phyloP scores from a whole-genome alignment of 2,888 invertebrate genomes.

The Thymelicus lineola region DNA sequence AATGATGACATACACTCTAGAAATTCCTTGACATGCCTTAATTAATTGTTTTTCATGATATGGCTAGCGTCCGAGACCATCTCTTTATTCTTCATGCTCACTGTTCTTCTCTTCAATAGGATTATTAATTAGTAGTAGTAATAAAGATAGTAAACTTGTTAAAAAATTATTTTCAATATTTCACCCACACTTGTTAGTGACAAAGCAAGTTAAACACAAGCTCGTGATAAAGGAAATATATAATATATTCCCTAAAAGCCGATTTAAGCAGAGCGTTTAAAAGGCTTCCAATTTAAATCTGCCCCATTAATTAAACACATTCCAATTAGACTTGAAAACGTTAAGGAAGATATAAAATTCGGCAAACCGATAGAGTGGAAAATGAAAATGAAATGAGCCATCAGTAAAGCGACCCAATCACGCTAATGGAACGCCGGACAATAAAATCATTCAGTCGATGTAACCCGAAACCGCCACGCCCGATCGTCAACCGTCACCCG shows the following conservation, averaged over 20 bases:
- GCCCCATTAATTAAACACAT: slow-evolving; percentile 8
- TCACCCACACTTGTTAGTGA: no score
- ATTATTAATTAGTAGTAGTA: no score
- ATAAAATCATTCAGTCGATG: slow-evolving; percentile 48
- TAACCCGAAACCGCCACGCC: slow-evolving; percentile 41
- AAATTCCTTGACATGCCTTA: no score
- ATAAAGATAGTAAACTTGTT: no score
- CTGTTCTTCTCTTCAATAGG: no score
- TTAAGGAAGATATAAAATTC: slow-evolving; percentile 34
- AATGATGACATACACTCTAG: no score
- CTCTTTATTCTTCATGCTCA: no score
- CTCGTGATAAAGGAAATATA: not conserved
- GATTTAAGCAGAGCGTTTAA: not conserved
- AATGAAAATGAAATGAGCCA: slow-evolving; percentile 49
- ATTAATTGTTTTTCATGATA: no score
- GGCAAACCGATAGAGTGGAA: slow-evolving; percentile 40
- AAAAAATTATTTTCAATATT: no score
- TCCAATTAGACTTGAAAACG: slow-evolving; percentile 17
- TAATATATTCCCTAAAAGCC: not conserved
- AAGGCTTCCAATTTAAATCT: slow-evolving; percentile 10
- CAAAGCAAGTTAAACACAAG: not conserved
- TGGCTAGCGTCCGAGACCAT: no score
- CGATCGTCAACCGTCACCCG: slow-evolving; percentile 16
- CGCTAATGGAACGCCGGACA: slow-evolving; percentile 48
- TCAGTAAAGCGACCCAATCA: slow-evolving; percentile 44